Evolutionary conservation across 2,888 invertebrate genomes (phyloP).

Genomic region (Sclerodermus sp.): DNA sequence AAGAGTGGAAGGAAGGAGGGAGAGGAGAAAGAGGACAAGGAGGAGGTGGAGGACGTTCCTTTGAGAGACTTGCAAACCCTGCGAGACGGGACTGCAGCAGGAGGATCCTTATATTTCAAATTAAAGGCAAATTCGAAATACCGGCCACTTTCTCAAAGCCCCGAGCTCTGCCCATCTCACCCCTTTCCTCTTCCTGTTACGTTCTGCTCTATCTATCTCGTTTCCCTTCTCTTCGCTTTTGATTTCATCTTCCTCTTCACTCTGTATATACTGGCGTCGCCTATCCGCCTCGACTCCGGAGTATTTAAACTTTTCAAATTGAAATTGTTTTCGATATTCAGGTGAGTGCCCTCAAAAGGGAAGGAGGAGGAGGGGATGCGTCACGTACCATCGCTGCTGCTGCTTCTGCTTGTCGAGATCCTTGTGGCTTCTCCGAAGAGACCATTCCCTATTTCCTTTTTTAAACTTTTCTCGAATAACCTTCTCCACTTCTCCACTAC

Average conservation of each 20-base stretch:
- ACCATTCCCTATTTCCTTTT: neutral
- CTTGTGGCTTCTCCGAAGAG: neutral
- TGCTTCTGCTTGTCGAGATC: too few relatives aligned
- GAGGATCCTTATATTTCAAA: constrained; percentile 48
- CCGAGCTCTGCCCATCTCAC: constrained; percentile 24
- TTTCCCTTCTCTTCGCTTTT: constrained; percentile 18
- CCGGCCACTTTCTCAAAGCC: constrained; percentile 39
- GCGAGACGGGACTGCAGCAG: constrained; percentile 25
- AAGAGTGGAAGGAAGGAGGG: neutral
- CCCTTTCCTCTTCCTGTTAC: constrained; percentile 5
- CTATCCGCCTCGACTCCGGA: constrained; percentile 9
- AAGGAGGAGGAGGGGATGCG: neutral
- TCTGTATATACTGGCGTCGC: constrained; percentile 10
- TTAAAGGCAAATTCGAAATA: constrained; percentile 50
- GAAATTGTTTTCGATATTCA: constrained; percentile 53
- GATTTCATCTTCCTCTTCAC: constrained; percentile 15
- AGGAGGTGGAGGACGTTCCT: constrained; percentile 25
- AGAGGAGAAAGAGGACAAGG: constrained; percentile 24
- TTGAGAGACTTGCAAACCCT: constrained; percentile 36
- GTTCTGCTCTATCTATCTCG: neutral
- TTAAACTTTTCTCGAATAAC: neutral
- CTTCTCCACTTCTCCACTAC: neutral
- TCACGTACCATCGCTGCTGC: neutral
- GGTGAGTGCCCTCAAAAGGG: constrained; percentile 36
- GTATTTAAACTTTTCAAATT: constrained; percentile 54